A percentile compares a stretch with the other conserved stretches of the same genome.
These are phyloP conservation scores for Macrobrachium rosenbergii DNA, from an alignment of 1,140 invertebrate genomes.

Conservation along the genomic window DNA sequence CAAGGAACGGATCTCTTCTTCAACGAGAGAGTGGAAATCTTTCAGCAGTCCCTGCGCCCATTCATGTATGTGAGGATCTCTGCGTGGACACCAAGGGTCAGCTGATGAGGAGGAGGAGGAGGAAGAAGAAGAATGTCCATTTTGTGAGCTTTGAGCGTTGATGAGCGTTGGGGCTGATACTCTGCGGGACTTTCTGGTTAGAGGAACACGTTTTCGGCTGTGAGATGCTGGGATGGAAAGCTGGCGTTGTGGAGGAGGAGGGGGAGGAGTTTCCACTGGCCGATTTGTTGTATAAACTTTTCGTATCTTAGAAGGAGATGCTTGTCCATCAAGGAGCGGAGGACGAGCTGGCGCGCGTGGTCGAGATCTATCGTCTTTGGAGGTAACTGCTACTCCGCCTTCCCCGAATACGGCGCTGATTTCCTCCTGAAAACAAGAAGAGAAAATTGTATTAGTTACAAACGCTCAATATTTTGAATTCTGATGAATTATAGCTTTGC, in stretches of 20 bases:
- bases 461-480: not conserved
- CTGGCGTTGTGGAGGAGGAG: conserved; percentile 16
- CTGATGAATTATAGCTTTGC: not conserved
- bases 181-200: conserved; percentile 38
- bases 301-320: conserved; percentile 36
- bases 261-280: not conserved
- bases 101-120: no score
- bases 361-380: conserved; percentile 10
- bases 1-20: conserved; percentile 46
- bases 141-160: not conserved
- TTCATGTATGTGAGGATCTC: conserved; percentile 51
- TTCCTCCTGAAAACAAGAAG: conserved; percentile 59
- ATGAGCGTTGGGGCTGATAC: conserved; percentile 49
- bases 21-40: conserved; percentile 42
- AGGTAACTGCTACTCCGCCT: not conserved
- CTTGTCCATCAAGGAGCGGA: conserved; percentile 35
- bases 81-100: not conserved
- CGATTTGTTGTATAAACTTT: conserved; percentile 24
- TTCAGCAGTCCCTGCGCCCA: conserved; percentile 56
- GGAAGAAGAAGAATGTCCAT: not conserved
- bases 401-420: conserved; percentile 64
- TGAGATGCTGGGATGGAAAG: conserved; percentile 15
- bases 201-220: conserved; percentile 36
- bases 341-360: conserved; percentile 44
- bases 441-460: not conserved